Evolutionary conservation across 2,888 invertebrate genomes (phyloP), one percentile per base, ranked within the genome.

Genomic region (Protula sp.): DNA sequence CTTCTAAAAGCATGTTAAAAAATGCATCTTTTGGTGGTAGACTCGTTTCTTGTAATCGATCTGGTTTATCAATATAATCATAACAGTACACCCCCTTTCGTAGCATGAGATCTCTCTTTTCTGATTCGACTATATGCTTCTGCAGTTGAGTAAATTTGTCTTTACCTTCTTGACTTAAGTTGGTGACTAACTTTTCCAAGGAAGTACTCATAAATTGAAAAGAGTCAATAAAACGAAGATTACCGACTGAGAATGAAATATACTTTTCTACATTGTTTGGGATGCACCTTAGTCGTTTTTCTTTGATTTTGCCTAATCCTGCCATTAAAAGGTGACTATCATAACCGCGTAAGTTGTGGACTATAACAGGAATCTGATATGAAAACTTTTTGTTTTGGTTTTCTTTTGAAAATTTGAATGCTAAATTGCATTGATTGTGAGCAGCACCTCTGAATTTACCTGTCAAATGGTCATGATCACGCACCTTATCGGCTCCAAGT

Each of bases 1-100:
- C 56, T 3, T 53, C 60, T 27, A 50, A 70, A 60, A 64, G 31
- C n/a, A 57, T 53, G 56, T 59, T 62, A 60, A 59, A 70, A 65
- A 67, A 70, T 24, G 57, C 57, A 5, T 66, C 61, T 47, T 45
- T n/a, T n/a, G n/a, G n/a, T n/a, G n/a, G n/a, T n/a, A n/a, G n/a
- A n/a, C n/a, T n/a, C n/a, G n/a, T n/a, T n/a, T n/a, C n/a, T n/a
- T n/a, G n/a, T n/a, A n/a, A n/a, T n/a, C n/a, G n/a, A n/a, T n/a
- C n/a, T n/a, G 57, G 61, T 22, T 65, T 65, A 52, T 72, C 64
- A 63, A 75, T 70, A 55, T 71, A 72, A 45, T 75, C n/a, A n/a
- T n/a, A n/a, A n/a, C n/a, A n/a, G n/a, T n/a, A n/a, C n/a, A n/a
- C n/a, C n/a, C n/a, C n/a, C n/a, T n/a, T n/a, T n/a, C n/a, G n/a